Evolutionary conservation across 2,797 vertebrate genomes (phyloP).

Genomic region (Lagodon rhomboides): DNA sequence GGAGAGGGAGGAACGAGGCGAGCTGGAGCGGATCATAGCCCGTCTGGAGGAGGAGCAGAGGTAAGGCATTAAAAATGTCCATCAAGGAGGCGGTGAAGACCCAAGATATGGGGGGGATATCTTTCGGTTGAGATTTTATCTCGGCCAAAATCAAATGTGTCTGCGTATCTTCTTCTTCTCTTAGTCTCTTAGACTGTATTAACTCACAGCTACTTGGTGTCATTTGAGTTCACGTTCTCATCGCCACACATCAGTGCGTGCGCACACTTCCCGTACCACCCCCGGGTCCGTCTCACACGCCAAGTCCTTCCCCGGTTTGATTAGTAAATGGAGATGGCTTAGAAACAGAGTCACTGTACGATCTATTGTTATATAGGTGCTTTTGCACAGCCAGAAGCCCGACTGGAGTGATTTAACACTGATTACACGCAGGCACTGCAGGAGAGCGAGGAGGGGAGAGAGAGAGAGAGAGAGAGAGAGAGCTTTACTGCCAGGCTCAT

Average conservation of each 20-base stretch:
- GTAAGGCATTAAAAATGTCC: conserved; percentile 69
- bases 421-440: conserved; percentile 47
- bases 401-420: conserved; percentile 69
- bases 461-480: conserved; percentile 19
- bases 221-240: conserved; percentile 9
- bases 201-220: conserved; percentile 17
- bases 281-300: background rate
- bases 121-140: background rate
- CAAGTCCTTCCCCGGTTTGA: conserved; percentile 51
- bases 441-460: conserved; percentile 8
- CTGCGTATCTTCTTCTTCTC: background rate
- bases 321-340: conserved; percentile 58
- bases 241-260: background rate
- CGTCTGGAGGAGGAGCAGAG: conserved; percentile 96
- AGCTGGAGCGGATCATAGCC: conserved; percentile 93
- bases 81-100: background rate
- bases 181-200: background rate
- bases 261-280: conserved; percentile 11
- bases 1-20: conserved; percentile 94
- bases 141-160: background rate
- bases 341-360: conserved; percentile 28
- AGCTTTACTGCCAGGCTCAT: conserved; percentile 65
- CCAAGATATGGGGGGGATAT: background rate
- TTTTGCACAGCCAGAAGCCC: conserved; percentile 42
- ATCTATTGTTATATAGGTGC: conserved; percentile 54